A percentile compares a stretch with the other conserved stretches of the same genome.
These are phyloP conservation scores for Alosa alosa DNA, from an alignment of 2,113 vertebrate genomes.

Conservation along the genomic window DNA sequence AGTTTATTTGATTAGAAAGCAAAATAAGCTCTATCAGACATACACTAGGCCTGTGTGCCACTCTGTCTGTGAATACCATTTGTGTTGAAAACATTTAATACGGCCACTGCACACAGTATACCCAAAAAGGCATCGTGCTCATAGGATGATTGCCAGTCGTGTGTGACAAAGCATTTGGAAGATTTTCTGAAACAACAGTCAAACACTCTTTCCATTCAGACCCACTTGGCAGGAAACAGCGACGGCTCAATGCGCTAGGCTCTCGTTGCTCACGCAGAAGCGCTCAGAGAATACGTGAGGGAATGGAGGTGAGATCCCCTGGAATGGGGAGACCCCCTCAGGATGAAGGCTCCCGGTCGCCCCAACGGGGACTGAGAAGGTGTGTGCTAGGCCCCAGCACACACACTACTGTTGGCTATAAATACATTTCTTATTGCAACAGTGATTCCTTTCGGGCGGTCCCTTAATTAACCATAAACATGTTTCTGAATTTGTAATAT, in stretches of 20 bases:
- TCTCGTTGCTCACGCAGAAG: neutral
- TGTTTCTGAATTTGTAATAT: constrained; percentile 9
- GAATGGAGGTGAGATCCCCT: neutral
- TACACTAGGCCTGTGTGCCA: neutral
- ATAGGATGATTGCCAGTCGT: neutral
- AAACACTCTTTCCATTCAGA: neutral
- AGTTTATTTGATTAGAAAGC: neutral
- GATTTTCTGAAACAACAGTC: neutral
- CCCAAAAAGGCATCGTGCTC: no score
- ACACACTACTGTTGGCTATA: neutral
- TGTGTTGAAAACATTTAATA: no score
- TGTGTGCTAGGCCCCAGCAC: neutral
- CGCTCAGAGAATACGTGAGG: neutral
- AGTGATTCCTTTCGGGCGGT: neutral
- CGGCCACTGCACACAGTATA: neutral
- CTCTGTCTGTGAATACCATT: no score
- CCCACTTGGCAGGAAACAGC: neutral
- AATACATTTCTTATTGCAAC: neutral
- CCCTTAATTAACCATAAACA: constrained; percentile 12
- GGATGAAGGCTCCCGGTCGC: neutral
- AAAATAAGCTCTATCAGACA: neutral
- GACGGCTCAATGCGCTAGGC: neutral
- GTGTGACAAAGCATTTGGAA: neutral
- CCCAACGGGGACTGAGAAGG: neutral
- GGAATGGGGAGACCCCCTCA: neutral